A percentile compares a stretch with the other conserved stretches of the same genome.
phyloP scores from a whole-genome alignment of 2,113 vertebrate species.

The Pomatorhinus ruficollis region DNA sequence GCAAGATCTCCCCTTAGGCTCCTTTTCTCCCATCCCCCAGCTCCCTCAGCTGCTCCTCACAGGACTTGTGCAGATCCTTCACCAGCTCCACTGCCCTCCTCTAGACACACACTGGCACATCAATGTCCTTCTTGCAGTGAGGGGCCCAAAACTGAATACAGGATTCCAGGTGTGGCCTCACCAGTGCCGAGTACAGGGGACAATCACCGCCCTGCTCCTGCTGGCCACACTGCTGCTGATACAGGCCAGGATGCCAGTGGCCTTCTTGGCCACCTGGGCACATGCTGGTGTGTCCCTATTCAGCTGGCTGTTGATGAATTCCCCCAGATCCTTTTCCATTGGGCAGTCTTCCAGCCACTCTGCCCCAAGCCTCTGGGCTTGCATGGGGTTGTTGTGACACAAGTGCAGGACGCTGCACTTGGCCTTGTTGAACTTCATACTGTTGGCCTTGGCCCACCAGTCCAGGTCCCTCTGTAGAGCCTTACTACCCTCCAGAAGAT shows the following conservation, averaged over 20 bases:
- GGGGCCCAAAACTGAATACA: background rate
- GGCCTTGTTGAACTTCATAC: background rate
- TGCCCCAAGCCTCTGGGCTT: background rate
- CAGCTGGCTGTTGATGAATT: accelerated
- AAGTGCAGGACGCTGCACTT: background rate
- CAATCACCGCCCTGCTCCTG: background rate
- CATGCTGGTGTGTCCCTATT: accelerated
- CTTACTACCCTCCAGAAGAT: background rate
- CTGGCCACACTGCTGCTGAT: background rate
- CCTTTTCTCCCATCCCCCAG: background rate
- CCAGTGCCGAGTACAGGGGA: accelerated
- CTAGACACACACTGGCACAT: background rate
- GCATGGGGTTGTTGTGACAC: background rate
- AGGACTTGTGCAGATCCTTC: background rate
- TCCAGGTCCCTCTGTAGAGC: background rate
- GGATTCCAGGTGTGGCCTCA: accelerated
- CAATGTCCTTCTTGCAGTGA: background rate
- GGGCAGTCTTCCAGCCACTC: background rate
- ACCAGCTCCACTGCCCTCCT: background rate
- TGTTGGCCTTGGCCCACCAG: background rate
- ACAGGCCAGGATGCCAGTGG: background rate
- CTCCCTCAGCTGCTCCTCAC: background rate
- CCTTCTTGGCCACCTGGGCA: background rate
- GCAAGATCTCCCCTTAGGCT: background rate
- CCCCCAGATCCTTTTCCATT: background rate